A percentile compares a stretch with the other conserved stretches of the same genome.
phyloP scores from a whole-genome alignment of 2,797 vertebrate genomes.

The Macrochelys suwanniensis region DNA sequence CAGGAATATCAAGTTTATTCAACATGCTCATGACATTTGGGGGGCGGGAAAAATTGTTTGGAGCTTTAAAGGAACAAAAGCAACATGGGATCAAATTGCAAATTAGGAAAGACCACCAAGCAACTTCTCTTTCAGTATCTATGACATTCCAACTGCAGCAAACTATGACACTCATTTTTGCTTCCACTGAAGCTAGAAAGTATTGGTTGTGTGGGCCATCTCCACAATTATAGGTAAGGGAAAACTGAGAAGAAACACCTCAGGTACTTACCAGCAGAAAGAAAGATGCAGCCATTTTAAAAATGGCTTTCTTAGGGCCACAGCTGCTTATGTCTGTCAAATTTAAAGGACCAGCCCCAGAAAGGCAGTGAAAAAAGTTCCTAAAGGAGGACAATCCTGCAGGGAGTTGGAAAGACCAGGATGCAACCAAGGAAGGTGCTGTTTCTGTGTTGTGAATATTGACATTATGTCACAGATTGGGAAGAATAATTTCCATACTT shows the following conservation, averaged over 20 bases:
- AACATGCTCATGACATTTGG: background rate
- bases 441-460: background rate
- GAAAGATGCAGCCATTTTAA: background rate
- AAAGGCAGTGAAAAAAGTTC: background rate
- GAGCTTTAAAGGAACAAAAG: background rate
- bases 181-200: conserved; percentile 38
- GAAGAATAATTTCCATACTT: background rate
- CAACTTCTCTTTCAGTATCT: conserved; percentile 31
- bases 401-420: background rate
- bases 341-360: background rate
- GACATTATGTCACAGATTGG: background rate
- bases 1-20: background rate
- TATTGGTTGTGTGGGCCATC: conserved; percentile 7
- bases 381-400: background rate
- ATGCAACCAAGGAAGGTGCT: background rate
- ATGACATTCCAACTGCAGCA: conserved; percentile 47
- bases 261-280: background rate
- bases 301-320: conserved; percentile 20
- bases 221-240: conserved; percentile 20
- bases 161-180: conserved; percentile 48
- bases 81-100: conserved; percentile 40
- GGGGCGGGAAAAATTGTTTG: background rate
- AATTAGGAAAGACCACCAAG: conserved; percentile 49
- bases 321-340: background rate
- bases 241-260: background rate